Conservation (phyloP, 2,797 vertebrate genomes). For the Alcedo quadribrachys region DNA sequence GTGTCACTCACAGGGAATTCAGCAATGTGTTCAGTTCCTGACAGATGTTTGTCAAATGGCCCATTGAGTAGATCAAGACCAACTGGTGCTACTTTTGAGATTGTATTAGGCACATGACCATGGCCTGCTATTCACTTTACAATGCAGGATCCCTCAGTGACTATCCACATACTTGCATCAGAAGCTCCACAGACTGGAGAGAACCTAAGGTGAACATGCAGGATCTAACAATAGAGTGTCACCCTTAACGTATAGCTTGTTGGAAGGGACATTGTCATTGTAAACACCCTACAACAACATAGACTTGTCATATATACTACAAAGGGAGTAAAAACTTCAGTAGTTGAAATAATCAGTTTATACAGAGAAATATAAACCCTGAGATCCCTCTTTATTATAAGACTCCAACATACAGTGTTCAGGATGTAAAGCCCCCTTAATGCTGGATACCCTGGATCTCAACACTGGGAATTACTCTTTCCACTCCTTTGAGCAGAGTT, state of each 20-base stretch:
- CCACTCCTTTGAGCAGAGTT: slow-evolving; percentile 11
- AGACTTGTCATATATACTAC: background rate
- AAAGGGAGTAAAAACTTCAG: background rate
- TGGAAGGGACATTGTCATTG: background rate
- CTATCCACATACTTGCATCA: background rate
- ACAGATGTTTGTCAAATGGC: slow-evolving; percentile 15
- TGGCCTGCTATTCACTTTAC: background rate
- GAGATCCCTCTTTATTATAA: background rate
- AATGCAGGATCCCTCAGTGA: background rate
- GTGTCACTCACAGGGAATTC: background rate
- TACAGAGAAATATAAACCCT: background rate
- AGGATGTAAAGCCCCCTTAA: background rate
- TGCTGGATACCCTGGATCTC: background rate
- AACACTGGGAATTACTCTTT: slow-evolving; percentile 1
- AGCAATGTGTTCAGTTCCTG: background rate
- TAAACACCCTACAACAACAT: background rate
- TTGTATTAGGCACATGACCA: background rate
- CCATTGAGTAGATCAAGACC: background rate
- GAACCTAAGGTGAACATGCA: background rate
- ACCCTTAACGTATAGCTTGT: fast-evolving
- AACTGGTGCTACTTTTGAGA: background rate
- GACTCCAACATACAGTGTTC: background rate
- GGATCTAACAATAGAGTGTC: background rate
- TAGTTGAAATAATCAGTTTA: background rate
- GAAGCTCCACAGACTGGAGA: background rate